A percentile compares a stretch with the other conserved stretches of the same genome.
Evolutionary conservation across 2,888 invertebrate genomes (phyloP).

Genomic region (Yponomeuta malinellus): DNA sequence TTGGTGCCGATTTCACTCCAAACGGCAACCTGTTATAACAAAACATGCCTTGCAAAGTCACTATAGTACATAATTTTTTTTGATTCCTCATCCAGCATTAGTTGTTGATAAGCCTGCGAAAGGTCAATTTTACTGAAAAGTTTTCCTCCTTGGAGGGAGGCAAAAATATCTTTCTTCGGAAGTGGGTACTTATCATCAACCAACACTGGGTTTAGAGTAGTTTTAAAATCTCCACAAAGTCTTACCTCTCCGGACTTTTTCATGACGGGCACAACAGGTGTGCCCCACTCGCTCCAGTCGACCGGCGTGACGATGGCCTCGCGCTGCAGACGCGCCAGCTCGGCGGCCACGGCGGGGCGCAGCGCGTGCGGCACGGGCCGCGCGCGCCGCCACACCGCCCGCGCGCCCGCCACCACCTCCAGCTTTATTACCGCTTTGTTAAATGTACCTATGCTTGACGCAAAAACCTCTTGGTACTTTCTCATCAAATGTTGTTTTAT

Average conservation of each 20-base stretch:
- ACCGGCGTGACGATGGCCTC: constrained; percentile 17
- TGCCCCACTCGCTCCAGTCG: constrained; percentile 20
- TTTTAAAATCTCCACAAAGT: neutral
- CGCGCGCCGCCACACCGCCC: no score
- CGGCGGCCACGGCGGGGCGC: no score
- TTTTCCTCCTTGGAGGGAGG: constrained; percentile 18
- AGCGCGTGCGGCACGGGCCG: no score
- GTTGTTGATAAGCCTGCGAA: neutral
- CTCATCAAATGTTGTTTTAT: no score
- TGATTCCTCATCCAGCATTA: constrained; percentile 15
- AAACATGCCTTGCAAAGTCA: constrained; percentile 14
- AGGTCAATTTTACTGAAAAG: constrained; percentile 20
- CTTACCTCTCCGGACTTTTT: constrained; percentile 21
- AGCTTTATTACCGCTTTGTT: no score
- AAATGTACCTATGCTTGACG: constrained; percentile 14
- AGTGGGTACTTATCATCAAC: constrained; percentile 21
- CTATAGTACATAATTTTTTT: constrained; percentile 17
- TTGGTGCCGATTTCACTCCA: no score
- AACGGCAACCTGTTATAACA: no score
- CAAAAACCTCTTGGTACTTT: constrained; percentile 19
- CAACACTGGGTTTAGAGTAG: constrained; percentile 19
- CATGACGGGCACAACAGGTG: constrained; percentile 19
- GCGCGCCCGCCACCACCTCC: no score
- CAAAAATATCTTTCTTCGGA: constrained; percentile 21
- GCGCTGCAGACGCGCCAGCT: no score